Evolutionary conservation across 2,888 invertebrate species (phyloP).

Genomic region (Rotaria macrura): DNA sequence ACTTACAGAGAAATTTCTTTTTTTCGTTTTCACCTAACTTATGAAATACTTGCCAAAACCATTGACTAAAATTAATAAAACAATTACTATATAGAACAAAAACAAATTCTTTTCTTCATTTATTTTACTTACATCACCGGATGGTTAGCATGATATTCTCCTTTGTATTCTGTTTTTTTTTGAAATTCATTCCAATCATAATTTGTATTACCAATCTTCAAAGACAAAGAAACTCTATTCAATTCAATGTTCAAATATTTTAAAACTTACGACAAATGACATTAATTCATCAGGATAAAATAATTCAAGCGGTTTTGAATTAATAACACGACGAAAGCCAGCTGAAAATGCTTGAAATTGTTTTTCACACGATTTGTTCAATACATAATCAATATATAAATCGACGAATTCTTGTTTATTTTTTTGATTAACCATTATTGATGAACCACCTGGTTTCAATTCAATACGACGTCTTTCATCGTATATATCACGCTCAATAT

Average conservation of each 20-base stretch:
- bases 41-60: slow-evolving; percentile 87
- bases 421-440: slow-evolving; percentile 67
- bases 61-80: not conserved
- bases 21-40: slow-evolving; percentile 71
- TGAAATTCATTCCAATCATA: slow-evolving; percentile 53
- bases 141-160: slow-evolving; percentile 57
- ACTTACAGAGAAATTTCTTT: slow-evolving; percentile 68
- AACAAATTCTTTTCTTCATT: not conserved
- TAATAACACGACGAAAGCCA: slow-evolving; percentile 57
- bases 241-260: no score
- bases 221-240: no score
- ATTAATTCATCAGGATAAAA: slow-evolving; percentile 86
- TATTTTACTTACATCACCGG: slow-evolving; percentile 56
- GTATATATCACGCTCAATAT: slow-evolving; percentile 59
- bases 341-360: slow-evolving; percentile 63
- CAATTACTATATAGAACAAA: no score
- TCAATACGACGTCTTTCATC: slow-evolving; percentile 65
- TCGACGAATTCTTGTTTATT: slow-evolving; percentile 82
- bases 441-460: slow-evolving; percentile 66
- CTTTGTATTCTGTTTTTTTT: slow-evolving; percentile 70
- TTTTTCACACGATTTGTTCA: slow-evolving; percentile 70
- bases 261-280: slow-evolving; percentile 48
- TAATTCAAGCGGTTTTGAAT: slow-evolving; percentile 54
- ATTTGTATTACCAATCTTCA: slow-evolving; percentile 65
- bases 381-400: slow-evolving; percentile 75